These are phyloP conservation scores for Venturia canescens DNA, from an alignment of 1,140 invertebrate species.

Conservation along the genomic window DNA sequence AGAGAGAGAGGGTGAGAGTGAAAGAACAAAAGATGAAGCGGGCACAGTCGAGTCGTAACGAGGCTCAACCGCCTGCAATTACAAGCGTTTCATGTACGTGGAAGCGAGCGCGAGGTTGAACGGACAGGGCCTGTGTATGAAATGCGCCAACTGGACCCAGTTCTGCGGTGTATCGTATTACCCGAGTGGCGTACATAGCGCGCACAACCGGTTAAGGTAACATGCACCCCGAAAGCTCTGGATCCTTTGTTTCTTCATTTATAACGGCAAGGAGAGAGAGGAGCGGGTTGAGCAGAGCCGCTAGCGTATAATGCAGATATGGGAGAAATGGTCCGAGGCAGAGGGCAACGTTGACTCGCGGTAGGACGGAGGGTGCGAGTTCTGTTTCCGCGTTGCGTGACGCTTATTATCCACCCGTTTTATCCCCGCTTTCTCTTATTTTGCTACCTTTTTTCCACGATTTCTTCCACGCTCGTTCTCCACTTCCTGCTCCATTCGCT, in stretches of 20 bases:
- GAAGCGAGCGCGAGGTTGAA: neutral
- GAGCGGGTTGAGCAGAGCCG: too few relatives aligned
- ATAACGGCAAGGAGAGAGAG: neutral
- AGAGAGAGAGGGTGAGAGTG: too few relatives aligned
- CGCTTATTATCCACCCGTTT: constrained; percentile 15
- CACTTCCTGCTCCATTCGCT: too few relatives aligned
- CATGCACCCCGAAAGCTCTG: constrained; percentile 11
- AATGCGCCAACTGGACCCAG: constrained; percentile 1
- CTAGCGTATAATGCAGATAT: neutral
- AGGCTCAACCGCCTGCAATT: constrained; percentile 29
- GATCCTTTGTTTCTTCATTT: constrained; percentile 17
- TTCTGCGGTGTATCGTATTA: neutral
- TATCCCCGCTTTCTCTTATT: neutral
- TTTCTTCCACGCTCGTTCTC: neutral
- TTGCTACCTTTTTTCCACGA: too few relatives aligned
- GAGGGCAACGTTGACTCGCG: neutral
- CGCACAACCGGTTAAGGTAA: neutral
- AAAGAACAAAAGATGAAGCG: neutral
- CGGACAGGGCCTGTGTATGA: neutral
- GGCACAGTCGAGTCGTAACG: neutral
- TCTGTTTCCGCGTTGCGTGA: constrained; percentile 4
- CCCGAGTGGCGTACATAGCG: constrained; percentile 9
- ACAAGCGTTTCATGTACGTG: constrained; percentile 27
- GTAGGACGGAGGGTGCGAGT: neutral
- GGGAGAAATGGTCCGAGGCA: neutral